Conservation (phyloP, 2,888 invertebrate species). For the Pterobdella sp. region DNA sequence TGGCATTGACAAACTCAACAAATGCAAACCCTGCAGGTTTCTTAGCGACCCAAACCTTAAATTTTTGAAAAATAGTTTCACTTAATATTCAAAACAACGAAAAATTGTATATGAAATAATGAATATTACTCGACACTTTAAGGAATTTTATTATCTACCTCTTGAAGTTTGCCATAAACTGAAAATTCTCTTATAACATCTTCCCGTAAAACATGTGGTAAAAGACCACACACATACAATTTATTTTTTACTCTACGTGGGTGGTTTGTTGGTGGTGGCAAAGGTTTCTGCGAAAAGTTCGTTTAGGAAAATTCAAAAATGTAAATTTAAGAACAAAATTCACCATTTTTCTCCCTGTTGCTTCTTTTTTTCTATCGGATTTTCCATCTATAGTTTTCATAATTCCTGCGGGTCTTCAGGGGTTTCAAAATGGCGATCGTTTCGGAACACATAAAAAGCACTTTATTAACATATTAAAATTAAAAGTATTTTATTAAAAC, state of each 20-base stretch:
- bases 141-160: conserved; percentile 43
- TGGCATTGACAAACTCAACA: conserved; percentile 79
- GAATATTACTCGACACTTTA: neutral
- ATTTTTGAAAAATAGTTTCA: neutral
- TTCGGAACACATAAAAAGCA: too few species aligned
- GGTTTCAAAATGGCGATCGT: too few species aligned
- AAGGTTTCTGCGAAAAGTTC: neutral
- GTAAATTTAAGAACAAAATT: too few species aligned
- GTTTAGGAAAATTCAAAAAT: too few species aligned
- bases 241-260: conserved; percentile 32
- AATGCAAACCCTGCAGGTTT: conserved; percentile 82
- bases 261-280: neutral
- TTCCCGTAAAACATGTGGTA: conserved; percentile 80
- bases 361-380: too few species aligned
- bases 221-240: conserved; percentile 80
- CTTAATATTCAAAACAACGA: neutral
- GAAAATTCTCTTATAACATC: conserved; percentile 82
- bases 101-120: neutral
- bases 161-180: conserved; percentile 82
- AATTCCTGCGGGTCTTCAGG: too few species aligned
- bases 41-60: conserved; percentile 75
- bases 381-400: too few species aligned
- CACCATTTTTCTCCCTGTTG: too few species aligned
- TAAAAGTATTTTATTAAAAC: too few species aligned
- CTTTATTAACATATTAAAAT: too few species aligned